phyloP scores from a whole-genome alignment of 2,797 vertebrate genomes.

The Lindbergichthys nudifrons region DNA sequence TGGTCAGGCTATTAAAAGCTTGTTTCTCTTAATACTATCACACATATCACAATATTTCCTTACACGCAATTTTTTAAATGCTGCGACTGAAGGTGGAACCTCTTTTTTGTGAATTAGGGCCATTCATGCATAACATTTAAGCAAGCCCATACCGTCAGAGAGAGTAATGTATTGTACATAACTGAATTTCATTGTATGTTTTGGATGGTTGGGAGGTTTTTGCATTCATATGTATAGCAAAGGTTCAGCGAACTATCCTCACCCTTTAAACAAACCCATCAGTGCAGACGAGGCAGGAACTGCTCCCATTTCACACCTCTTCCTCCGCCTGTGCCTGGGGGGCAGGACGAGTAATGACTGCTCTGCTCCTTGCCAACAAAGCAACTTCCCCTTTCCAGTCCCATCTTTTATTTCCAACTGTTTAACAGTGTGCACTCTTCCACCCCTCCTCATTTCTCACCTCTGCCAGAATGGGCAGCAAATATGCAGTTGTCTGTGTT shows the following conservation, averaged over 20 bases:
- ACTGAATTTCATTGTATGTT: conserved; percentile 39
- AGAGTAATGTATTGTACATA: conserved; percentile 16
- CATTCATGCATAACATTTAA: conserved; percentile 24
- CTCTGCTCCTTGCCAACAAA: conserved; percentile 77
- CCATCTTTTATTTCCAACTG: conserved; percentile 79
- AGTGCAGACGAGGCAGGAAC: conserved; percentile 38
- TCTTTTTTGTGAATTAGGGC: not conserved
- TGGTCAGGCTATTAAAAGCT: not conserved
- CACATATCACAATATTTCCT: not conserved
- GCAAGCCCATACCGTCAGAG: conserved; percentile 1
- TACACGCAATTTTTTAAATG: not conserved
- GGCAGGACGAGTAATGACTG: conserved; percentile 74
- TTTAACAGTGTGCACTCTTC: conserved; percentile 74
- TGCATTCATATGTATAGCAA: conserved; percentile 64
- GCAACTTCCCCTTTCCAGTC: conserved; percentile 76
- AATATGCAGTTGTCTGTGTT: conserved; percentile 47
- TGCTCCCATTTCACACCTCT: conserved; percentile 61
- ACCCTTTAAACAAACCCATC: conserved; percentile 78
- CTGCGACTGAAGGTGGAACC: no score
- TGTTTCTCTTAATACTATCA: not conserved
- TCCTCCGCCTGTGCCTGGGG: conserved; percentile 52
- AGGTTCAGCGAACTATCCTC: conserved; percentile 61
- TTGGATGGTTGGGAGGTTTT: conserved; percentile 47
- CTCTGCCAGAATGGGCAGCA: conserved; percentile 53
- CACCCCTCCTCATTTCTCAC: conserved; percentile 86